phyloP scores from a whole-genome alignment of 2,113 vertebrate genomes.

The human region DNA sequence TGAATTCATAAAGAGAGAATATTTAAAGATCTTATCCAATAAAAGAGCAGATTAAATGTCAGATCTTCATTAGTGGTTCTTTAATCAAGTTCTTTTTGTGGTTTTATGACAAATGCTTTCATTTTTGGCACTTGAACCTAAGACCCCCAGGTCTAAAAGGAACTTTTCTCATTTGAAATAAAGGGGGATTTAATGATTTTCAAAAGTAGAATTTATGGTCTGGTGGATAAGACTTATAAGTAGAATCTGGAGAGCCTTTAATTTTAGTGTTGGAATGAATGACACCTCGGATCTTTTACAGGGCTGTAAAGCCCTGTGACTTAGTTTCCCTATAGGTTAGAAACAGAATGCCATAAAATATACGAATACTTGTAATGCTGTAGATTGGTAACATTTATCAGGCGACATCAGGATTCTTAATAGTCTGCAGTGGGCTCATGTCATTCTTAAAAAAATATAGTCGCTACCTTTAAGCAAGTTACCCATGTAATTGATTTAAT shows the following conservation, averaged over 20 bases:
- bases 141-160: slow-evolving; percentile 41
- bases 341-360: background rate
- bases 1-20: slow-evolving; percentile 67
- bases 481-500: background rate
- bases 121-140: slow-evolving; percentile 66
- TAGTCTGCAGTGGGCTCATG: background rate
- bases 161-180: slow-evolving; percentile 53
- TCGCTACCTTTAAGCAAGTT: background rate
- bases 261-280: slow-evolving; percentile 25
- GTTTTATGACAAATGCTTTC: slow-evolving; percentile 72
- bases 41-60: slow-evolving; percentile 77
- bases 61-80: slow-evolving; percentile 71
- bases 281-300: slow-evolving; percentile 26
- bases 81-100: slow-evolving; percentile 62
- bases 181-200: slow-evolving; percentile 61
- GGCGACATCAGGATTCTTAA: background rate
- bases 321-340: slow-evolving; percentile 42
- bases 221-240: background rate
- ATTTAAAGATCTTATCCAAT: slow-evolving; percentile 70
- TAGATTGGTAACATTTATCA: background rate
- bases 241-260: slow-evolving; percentile 52
- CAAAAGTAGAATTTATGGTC: slow-evolving; percentile 61
- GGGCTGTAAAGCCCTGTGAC: background rate
- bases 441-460: slow-evolving; percentile 8
- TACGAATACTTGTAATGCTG: background rate